Evolutionary conservation across 2,113 vertebrate species (phyloP).

Genomic region (Burhinus oedicnemus): DNA sequence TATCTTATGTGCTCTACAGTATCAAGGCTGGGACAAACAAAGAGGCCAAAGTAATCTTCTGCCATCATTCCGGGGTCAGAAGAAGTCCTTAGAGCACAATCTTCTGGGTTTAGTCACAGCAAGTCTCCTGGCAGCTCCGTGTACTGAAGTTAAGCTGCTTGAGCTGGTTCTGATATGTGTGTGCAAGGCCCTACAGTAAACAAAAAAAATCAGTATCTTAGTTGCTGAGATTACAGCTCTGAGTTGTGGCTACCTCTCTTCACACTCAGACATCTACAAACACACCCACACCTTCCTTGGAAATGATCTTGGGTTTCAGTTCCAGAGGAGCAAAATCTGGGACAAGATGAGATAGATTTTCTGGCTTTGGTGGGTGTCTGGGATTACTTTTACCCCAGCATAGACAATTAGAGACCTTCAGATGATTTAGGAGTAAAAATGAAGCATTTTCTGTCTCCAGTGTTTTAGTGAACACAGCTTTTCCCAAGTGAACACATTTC

Average conservation of each 20-base stretch:
- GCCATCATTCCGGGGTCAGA: background rate
- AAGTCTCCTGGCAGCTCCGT: background rate
- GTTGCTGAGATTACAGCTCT: background rate
- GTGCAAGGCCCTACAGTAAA: background rate
- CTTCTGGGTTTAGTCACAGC: background rate
- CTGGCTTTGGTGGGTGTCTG: background rate
- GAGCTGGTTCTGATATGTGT: background rate
- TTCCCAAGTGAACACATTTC: background rate
- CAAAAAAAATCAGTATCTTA: background rate
- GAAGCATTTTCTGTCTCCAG: background rate
- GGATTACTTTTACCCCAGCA: background rate
- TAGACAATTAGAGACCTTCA: background rate
- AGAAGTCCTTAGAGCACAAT: background rate
- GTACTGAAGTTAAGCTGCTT: background rate
- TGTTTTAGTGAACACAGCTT: background rate
- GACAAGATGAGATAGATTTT: background rate
- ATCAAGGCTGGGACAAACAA: background rate
- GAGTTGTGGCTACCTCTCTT: constrained; percentile 40
- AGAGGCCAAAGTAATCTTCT: background rate
- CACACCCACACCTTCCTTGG: background rate
- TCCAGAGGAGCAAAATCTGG: background rate
- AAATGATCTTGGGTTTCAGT: background rate
- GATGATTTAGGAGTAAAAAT: background rate
- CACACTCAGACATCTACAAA: constrained; percentile 3
- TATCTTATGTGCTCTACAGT: background rate